These are phyloP conservation scores for Lophius americanus DNA, from an alignment of 2,797 vertebrate species.

Conservation along the genomic window DNA sequence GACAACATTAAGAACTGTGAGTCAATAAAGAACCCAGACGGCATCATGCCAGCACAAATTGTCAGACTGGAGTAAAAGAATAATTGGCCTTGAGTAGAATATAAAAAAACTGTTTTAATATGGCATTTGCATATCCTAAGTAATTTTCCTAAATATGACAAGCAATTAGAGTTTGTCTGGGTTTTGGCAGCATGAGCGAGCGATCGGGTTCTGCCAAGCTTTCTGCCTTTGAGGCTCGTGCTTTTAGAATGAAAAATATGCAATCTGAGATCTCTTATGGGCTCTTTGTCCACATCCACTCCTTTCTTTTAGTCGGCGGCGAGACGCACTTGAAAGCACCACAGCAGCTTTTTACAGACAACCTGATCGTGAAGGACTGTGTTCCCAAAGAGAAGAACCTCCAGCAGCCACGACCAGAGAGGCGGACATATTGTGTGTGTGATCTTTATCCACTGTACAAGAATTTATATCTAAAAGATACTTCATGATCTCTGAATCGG, in stretches of 20 bases:
- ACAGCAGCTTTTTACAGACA: slow-evolving; percentile 38
- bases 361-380: slow-evolving; percentile 48
- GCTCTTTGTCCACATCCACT: slow-evolving; percentile 62
- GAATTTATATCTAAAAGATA: slow-evolving; percentile 52
- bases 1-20: slow-evolving; percentile 26
- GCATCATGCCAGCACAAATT: slow-evolving; percentile 18
- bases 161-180: slow-evolving; percentile 73
- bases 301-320: slow-evolving; percentile 42
- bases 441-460: slow-evolving; percentile 42
- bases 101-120: slow-evolving; percentile 57
- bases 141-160: slow-evolving; percentile 72
- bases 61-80: slow-evolving; percentile 51
- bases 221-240: slow-evolving; percentile 58
- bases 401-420: slow-evolving; percentile 54
- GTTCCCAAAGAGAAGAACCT: slow-evolving; percentile 31
- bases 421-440: slow-evolving; percentile 26
- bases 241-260: slow-evolving; percentile 67
- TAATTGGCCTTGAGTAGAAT: slow-evolving; percentile 48
- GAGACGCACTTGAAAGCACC: slow-evolving; percentile 46
- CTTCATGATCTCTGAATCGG: slow-evolving; percentile 32
- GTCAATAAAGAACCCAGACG: slow-evolving; percentile 17
- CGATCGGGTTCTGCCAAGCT: slow-evolving; percentile 53
- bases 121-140: slow-evolving; percentile 62
- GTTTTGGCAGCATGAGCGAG: slow-evolving; percentile 58
- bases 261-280: slow-evolving; percentile 66